phyloP scores from a whole-genome alignment of 2,888 invertebrate species.

The Mimas tiliae region DNA sequence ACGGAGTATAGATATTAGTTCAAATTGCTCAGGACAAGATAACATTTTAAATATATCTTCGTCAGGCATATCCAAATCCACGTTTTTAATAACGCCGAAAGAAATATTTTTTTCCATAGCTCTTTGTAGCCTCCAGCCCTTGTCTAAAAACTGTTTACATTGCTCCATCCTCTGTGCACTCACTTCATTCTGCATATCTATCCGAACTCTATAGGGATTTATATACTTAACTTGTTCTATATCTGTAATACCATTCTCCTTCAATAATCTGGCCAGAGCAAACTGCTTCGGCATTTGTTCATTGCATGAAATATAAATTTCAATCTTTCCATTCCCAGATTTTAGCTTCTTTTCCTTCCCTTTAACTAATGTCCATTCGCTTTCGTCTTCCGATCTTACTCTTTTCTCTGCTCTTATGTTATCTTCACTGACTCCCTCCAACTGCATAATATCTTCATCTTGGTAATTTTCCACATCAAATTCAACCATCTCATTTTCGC shows the following conservation, averaged over 20 bases:
- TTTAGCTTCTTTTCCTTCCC: conserved; percentile 1
- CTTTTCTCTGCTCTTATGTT: too few relatives aligned
- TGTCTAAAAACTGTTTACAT: background rate
- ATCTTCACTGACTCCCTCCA: too few relatives aligned
- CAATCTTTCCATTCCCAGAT: background rate
- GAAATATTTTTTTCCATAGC: background rate
- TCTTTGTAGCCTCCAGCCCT: conserved; percentile 2
- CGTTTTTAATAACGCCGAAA: conserved; percentile 6
- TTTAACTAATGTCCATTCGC: background rate
- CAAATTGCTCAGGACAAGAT: too few relatives aligned
- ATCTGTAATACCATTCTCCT: conserved; percentile 1
- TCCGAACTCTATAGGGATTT: background rate
- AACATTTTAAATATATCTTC: background rate
- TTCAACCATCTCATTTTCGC: background rate
- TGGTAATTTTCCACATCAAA: background rate
- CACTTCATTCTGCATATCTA: background rate
- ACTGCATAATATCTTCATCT: background rate
- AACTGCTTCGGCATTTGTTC: background rate
- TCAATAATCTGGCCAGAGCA: background rate
- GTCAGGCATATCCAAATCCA: background rate
- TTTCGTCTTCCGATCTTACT: background rate
- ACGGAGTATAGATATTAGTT: too few relatives aligned
- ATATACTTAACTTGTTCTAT: background rate
- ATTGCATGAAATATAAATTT: background rate
- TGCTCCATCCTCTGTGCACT: background rate